Conservation (phyloP, 2,888 invertebrate genomes). For the Amphimallon solstitiale region DNA sequence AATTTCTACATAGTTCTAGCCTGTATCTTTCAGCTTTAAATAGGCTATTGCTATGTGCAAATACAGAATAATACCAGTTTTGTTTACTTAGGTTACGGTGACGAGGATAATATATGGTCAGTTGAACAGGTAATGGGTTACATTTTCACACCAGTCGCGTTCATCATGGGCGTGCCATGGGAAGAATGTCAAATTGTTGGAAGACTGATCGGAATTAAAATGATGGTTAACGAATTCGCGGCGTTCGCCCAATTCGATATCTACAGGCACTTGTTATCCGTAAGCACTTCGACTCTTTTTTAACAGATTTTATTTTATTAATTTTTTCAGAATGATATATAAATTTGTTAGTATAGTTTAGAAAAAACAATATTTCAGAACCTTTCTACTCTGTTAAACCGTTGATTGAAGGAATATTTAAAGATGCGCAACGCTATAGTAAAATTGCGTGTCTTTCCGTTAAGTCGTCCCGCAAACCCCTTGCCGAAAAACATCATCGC, state of each 20-base stretch:
- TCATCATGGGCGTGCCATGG: conserved; percentile 85
- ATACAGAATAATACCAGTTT: too few relatives aligned
- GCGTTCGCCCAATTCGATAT: conserved; percentile 82
- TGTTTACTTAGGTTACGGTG: conserved; percentile 48
- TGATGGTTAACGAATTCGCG: conserved; percentile 91
- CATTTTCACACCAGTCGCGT: conserved; percentile 90
- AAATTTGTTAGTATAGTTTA: too few relatives aligned
- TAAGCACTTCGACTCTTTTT: background rate
- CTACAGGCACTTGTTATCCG: conserved; percentile 38
- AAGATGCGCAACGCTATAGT: too few relatives aligned
- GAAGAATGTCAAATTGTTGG: conserved; percentile 81
- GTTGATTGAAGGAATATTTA: too few relatives aligned
- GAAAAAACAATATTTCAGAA: background rate
- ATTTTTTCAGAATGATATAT: too few relatives aligned
- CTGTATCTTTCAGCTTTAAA: too few relatives aligned
- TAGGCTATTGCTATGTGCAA: too few relatives aligned
- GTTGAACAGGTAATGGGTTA: conserved; percentile 86
- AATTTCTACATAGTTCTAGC: too few relatives aligned
- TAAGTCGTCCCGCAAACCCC: too few relatives aligned
- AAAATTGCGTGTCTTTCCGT: too few relatives aligned
- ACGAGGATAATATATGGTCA: conserved; percentile 64
- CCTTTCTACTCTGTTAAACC: too few relatives aligned
- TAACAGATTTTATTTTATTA: conserved; percentile 1
- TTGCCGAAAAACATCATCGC: too few relatives aligned
- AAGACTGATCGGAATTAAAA: conserved; percentile 87